Conservation (phyloP, 1,140 invertebrate species). For the Euura saliciscinereae region DNA sequence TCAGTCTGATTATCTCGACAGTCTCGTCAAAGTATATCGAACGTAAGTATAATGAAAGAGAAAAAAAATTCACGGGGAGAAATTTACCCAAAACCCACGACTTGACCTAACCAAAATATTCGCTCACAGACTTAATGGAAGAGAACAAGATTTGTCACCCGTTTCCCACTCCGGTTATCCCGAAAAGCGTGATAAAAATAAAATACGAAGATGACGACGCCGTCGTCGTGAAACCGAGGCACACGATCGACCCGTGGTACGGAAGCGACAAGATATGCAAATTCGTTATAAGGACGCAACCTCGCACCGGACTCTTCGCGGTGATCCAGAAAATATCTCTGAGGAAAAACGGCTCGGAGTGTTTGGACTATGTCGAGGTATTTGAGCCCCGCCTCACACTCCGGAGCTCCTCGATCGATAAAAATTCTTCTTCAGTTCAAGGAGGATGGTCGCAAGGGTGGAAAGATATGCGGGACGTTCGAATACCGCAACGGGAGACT, state of each 20-base stretch:
- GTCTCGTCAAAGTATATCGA: not conserved
- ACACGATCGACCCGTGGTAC: constrained; percentile 37
- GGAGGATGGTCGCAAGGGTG: constrained; percentile 30
- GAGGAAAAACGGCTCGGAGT: constrained; percentile 33
- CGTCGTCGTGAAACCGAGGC: constrained; percentile 27
- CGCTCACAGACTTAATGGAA: constrained; percentile 31
- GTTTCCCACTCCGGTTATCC: not conserved
- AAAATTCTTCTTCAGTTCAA: constrained; percentile 38
- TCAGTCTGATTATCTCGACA: not conserved
- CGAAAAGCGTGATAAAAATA: constrained; percentile 15
- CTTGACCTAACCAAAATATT: not conserved
- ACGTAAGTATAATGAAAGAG: not conserved
- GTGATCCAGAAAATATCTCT: constrained; percentile 48
- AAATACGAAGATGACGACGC: constrained; percentile 17
- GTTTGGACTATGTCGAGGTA: constrained; percentile 48
- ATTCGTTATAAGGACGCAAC: constrained; percentile 35
- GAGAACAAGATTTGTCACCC: constrained; percentile 33
- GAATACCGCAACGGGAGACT: constrained; percentile 20
- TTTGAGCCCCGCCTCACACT: not conserved
- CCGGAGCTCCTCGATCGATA: not conserved
- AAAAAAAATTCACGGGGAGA: not conserved
- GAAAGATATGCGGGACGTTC: constrained; percentile 40
- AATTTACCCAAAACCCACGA: not conserved
- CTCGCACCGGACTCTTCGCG: constrained; percentile 37
- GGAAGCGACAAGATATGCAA: constrained; percentile 36